Conservation (phyloP, 2,888 invertebrate species). For the Auanema freiburgensis region DNA sequence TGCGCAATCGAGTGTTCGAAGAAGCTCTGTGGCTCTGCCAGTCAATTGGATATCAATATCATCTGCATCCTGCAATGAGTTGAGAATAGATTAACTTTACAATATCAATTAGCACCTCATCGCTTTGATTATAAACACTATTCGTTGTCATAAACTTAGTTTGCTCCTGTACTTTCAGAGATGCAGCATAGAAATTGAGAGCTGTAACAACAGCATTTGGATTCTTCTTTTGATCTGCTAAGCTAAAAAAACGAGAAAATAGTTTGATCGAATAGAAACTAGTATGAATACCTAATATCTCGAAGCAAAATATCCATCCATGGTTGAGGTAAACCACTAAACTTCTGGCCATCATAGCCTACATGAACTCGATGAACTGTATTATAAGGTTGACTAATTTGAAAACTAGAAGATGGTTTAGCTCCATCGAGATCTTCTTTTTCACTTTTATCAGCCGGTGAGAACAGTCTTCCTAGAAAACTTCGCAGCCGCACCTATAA, state of each 20-base stretch:
- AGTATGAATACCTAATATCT: conserved; percentile 52
- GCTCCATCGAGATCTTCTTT: conserved; percentile 23
- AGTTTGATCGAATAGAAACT: not conserved
- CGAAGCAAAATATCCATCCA: conserved; percentile 60
- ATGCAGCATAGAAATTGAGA: conserved; percentile 79
- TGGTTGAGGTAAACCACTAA: conserved; percentile 61
- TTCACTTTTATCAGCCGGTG: conserved; percentile 40
- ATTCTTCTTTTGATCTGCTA: conserved; percentile 76
- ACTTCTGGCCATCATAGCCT: conserved; percentile 62
- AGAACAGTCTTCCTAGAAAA: conserved; percentile 46
- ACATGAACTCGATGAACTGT: conserved; percentile 60
- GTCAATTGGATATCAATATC: conserved; percentile 44
- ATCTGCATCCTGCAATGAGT: conserved; percentile 7
- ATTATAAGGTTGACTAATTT: conserved; percentile 60
- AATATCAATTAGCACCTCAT: conserved; percentile 28
- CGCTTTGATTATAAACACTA: conserved; percentile 41
- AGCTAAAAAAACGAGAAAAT: conserved; percentile 39
- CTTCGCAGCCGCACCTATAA: conserved; percentile 47
- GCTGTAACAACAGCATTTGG: conserved; percentile 79
- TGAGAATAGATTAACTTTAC: too few relatives aligned
- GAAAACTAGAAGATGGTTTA: conserved; percentile 40
- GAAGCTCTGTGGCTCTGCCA: conserved; percentile 46
- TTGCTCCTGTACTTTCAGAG: conserved; percentile 54
- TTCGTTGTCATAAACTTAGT: conserved; percentile 60
- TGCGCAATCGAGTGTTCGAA: conserved; percentile 29